These are phyloP conservation scores for Aphelenchoides fujianensis DNA, from an alignment of 1,140 invertebrate genomes.

Conservation along the genomic window DNA sequence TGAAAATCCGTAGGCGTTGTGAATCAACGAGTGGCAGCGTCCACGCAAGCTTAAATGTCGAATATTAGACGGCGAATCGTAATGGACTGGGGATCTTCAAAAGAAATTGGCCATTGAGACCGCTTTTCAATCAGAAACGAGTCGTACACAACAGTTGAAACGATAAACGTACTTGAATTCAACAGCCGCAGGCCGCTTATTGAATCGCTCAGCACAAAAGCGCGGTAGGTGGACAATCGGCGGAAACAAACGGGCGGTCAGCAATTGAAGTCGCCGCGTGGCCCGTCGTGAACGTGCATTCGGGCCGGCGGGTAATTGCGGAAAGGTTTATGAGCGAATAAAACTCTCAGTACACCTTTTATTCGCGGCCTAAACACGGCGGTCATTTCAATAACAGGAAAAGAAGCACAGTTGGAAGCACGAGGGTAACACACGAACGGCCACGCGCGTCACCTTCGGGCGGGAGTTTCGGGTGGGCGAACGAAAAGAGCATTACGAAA, in stretches of 20 bases:
- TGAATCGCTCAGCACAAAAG: not conserved
- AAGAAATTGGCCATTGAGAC: not conserved
- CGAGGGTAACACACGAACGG: not conserved
- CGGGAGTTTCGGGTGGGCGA: too few species aligned
- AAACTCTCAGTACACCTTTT: not conserved
- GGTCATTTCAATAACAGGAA: not conserved
- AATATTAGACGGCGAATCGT: not conserved
- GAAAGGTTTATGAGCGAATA: not conserved
- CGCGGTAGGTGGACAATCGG: not conserved
- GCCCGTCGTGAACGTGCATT: not conserved
- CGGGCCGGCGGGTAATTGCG: not conserved
- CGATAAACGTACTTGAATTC: too few species aligned
- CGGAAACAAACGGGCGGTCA: not conserved
- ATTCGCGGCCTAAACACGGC: not conserved
- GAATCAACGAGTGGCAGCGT: not conserved
- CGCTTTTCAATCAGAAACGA: not conserved
- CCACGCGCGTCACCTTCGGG: too few species aligned
- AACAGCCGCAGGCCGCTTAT: too few species aligned
- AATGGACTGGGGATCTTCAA: too few species aligned
- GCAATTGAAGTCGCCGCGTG: not conserved
- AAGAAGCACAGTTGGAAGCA: not conserved
- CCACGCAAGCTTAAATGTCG: not conserved
- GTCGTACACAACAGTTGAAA: not conserved
- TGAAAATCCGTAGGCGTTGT: not conserved
- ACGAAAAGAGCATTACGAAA: too few species aligned